Conservation (phyloP, 2,113 vertebrate species). For the Oceanodroma tethys region DNA sequence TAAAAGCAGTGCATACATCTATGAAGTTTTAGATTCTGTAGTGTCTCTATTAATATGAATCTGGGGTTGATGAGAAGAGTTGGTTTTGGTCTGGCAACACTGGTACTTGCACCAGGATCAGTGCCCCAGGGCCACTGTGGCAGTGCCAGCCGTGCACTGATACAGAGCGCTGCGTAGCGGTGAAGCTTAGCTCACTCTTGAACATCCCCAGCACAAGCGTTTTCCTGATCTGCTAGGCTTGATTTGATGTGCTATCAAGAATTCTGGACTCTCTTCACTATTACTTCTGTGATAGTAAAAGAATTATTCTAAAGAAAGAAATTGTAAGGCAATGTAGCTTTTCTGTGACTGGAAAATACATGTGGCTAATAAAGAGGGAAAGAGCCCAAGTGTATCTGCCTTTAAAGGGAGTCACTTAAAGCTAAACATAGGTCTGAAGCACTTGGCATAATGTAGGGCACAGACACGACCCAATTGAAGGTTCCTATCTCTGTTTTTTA, state of each 20-base stretch:
- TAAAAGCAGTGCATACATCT: not conserved
- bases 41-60: not conserved
- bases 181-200: not conserved
- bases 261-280: not conserved
- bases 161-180: accelerated
- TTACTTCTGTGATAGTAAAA: not conserved
- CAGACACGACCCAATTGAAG: not conserved
- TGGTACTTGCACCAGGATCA: no score
- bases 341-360: not conserved
- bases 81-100: not conserved
- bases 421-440: not conserved
- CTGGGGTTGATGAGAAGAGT: not conserved
- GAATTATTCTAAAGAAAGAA: not conserved
- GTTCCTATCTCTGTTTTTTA: not conserved
- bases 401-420: not conserved
- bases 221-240: not conserved
- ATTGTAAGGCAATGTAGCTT: not conserved
- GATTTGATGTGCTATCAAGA: not conserved
- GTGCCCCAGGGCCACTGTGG: not conserved
- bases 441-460: not conserved
- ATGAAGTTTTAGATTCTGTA: not conserved
- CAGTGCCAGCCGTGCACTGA: no score
- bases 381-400: not conserved
- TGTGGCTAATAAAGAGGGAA: not conserved
- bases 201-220: not conserved